Evolutionary conservation across 2,113 vertebrate species (phyloP).

Genomic region (Oreotrochilus melanogaster): DNA sequence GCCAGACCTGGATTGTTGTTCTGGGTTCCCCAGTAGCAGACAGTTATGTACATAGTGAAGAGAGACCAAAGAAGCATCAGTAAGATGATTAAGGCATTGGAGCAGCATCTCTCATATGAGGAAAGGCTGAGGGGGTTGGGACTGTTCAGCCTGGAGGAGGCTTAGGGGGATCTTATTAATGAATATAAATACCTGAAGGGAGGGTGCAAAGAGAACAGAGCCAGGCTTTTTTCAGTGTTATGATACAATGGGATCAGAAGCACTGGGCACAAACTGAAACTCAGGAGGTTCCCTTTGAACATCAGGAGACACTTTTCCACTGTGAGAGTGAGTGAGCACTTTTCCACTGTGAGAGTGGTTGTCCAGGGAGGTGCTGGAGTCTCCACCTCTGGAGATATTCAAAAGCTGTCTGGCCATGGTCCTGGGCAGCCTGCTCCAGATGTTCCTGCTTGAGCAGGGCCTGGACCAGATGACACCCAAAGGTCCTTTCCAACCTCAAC

Average conservation of each 20-base stretch:
- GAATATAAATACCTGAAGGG: neutral
- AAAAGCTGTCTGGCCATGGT: neutral
- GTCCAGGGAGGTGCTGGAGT: neutral
- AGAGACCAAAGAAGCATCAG: neutral
- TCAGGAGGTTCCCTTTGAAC: neutral
- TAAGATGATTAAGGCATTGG: neutral
- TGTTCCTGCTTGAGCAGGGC: neutral
- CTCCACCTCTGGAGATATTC: neutral
- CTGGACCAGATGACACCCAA: neutral
- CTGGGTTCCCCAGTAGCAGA: neutral
- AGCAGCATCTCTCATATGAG: neutral
- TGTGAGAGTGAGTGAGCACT: neutral
- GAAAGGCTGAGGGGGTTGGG: neutral
- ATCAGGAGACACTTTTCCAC: neutral
- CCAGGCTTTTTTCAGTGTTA: neutral
- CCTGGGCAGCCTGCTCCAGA: neutral
- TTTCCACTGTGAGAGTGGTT: neutral
- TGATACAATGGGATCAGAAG: neutral
- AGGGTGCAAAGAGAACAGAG: neutral
- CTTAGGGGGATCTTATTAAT: neutral
- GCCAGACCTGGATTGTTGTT: neutral
- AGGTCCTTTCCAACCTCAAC: neutral
- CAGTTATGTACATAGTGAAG: neutral
- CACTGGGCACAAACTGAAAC: neutral
- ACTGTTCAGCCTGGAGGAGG: neutral